phyloP scores from a whole-genome alignment of 2,888 invertebrate species.

The Ophion slaviceki region DNA sequence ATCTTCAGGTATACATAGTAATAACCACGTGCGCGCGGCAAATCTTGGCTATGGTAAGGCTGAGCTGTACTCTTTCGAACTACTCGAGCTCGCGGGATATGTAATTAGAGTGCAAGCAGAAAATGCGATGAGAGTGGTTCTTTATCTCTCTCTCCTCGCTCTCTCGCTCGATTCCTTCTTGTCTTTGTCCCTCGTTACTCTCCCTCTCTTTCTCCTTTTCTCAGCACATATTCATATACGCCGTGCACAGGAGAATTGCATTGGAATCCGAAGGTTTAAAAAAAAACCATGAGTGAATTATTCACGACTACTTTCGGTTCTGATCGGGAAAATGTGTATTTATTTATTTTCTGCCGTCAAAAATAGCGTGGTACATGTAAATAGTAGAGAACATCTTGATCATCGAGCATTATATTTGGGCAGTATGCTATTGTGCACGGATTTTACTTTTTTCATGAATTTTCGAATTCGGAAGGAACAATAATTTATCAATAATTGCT shows the following conservation, averaged over 20 bases:
- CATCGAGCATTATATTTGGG: too few species aligned
- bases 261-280: background rate
- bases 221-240: background rate
- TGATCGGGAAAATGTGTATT: background rate
- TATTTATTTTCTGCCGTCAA: background rate
- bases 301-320: background rate
- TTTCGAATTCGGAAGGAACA: background rate
- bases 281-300: background rate
- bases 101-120: slow-evolving; percentile 66
- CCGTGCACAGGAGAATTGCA: background rate
- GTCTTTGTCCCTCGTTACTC: slow-evolving; percentile 11
- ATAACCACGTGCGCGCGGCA: slow-evolving; percentile 48
- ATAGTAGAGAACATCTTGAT: too few species aligned
- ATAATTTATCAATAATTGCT: background rate
- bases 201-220: background rate
- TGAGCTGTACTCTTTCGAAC: slow-evolving; percentile 55
- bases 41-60: slow-evolving; percentile 39
- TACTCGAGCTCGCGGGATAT: slow-evolving; percentile 60
- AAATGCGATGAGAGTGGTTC: slow-evolving; percentile 56
- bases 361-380: too few species aligned
- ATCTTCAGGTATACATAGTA: slow-evolving; percentile 27
- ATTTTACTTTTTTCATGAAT: background rate
- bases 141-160: slow-evolving; percentile 21
- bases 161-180: slow-evolving; percentile 16
- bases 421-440: too few species aligned